A percentile compares a stretch with the other conserved stretches of the same genome.
Evolutionary conservation across 2,797 vertebrate species (phyloP).

Genomic region (Meriones psammophilus): DNA sequence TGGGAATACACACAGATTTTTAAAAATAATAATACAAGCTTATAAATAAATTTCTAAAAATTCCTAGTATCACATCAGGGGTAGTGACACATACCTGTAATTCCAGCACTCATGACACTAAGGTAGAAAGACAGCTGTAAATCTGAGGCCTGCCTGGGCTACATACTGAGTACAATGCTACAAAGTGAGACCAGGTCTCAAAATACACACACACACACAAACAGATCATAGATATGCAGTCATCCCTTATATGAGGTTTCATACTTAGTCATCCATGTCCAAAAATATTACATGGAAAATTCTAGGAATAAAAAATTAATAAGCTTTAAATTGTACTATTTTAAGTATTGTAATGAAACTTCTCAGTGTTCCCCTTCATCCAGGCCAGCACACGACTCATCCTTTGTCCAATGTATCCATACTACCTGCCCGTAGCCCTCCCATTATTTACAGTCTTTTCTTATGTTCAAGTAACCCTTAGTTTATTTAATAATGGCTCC

Average conservation of each 20-base stretch:
- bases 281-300: slow-evolving; percentile 22
- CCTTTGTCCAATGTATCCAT: neutral
- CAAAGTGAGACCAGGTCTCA: neutral
- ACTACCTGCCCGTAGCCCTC: neutral
- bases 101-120: too few species aligned
- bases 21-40: neutral
- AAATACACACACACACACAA: neutral
- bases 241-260: neutral
- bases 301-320: slow-evolving; percentile 1
- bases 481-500: neutral
- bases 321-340: neutral
- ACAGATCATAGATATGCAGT: neutral
- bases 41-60: slow-evolving; percentile 62
- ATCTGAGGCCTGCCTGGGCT: neutral
- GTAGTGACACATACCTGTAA: neutral
- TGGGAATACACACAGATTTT: neutral
- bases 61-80: slow-evolving; percentile 13
- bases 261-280: neutral
- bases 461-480: neutral
- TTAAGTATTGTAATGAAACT: neutral
- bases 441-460: neutral
- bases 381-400: neutral
- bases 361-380: neutral
- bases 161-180: neutral
- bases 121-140: neutral